A percentile compares a stretch with the other conserved stretches of the same genome.
These are phyloP conservation scores for Gandaritis pyraliata DNA, from an alignment of 2,888 invertebrate genomes.

Conservation along the genomic window DNA sequence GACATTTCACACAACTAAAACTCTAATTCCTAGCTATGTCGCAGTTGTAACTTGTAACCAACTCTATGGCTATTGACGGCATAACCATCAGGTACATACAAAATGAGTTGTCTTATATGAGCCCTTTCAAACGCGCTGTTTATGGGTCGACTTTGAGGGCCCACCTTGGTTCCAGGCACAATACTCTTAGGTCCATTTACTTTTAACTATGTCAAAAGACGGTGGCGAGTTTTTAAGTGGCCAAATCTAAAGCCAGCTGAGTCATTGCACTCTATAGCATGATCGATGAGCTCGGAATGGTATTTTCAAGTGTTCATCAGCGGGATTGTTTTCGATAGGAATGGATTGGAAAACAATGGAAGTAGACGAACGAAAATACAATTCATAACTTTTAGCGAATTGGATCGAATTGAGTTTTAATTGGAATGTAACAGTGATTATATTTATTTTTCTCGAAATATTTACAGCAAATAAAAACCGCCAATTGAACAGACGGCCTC, in stretches of 20 bases:
- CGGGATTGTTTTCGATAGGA: conserved; percentile 23
- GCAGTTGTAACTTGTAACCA: too few relatives aligned
- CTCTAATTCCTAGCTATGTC: too few relatives aligned
- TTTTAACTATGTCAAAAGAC: neutral
- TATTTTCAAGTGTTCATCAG: conserved; percentile 18
- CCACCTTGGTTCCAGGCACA: too few relatives aligned
- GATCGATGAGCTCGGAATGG: conserved; percentile 29
- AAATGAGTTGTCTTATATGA: too few relatives aligned
- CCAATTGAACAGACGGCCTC: too few relatives aligned
- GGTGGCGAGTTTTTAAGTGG: neutral
- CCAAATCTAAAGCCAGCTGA: conserved; percentile 40
- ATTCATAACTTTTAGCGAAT: conserved; percentile 12
- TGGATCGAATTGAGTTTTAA: conserved; percentile 5
- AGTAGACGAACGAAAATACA: conserved; percentile 1
- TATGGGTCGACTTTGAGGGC: too few relatives aligned
- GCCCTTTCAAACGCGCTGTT: too few relatives aligned
- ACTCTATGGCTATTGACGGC: neutral
- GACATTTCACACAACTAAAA: too few relatives aligned
- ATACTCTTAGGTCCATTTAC: neutral
- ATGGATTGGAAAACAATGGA: conserved; percentile 21
- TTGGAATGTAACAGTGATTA: neutral
- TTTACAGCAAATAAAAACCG: too few relatives aligned
- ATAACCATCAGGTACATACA: too few relatives aligned
- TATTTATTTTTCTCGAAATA: too few relatives aligned
- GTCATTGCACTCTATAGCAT: conserved; percentile 46